phyloP scores from a whole-genome alignment of 2,888 invertebrate genomes.

The Matsumyia berberina region DNA sequence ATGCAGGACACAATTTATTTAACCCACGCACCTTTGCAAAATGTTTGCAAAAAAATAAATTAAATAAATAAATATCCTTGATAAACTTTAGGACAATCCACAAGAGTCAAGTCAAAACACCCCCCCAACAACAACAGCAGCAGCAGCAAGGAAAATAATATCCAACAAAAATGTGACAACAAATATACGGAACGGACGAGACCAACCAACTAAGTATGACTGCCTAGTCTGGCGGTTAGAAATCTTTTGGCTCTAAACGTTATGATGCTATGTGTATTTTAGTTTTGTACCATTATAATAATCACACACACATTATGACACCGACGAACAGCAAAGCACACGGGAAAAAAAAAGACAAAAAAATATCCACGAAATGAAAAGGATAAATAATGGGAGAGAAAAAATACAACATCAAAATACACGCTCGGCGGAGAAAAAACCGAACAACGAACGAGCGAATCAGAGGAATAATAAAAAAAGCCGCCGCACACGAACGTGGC shows the following conservation, averaged over 20 bases:
- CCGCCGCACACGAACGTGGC: constrained; percentile 73
- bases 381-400: constrained; percentile 76
- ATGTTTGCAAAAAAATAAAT: neutral
- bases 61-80: constrained; percentile 37
- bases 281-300: constrained; percentile 78
- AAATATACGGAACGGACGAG: constrained; percentile 72
- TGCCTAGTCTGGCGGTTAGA: constrained; percentile 80
- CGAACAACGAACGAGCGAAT: constrained; percentile 75
- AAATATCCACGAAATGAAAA: constrained; percentile 70
- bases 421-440: constrained; percentile 76
- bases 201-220: constrained; percentile 75
- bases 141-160: constrained; percentile 71
- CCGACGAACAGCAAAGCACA: constrained; percentile 51
- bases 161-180: constrained; percentile 76
- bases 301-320: constrained; percentile 75
- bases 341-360: constrained; percentile 37
- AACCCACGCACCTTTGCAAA: neutral
- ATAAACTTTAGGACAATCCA: constrained; percentile 30
- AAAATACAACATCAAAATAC: constrained; percentile 76
- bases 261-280: constrained; percentile 80
- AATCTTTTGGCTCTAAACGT: constrained; percentile 80
- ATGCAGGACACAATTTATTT: constrained; percentile 23
- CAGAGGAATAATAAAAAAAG: constrained; percentile 67
- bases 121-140: constrained; percentile 68
- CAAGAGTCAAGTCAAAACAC: constrained; percentile 49